Conservation (phyloP, 2,113 vertebrate genomes). For the Tachycineta bicolor region DNA sequence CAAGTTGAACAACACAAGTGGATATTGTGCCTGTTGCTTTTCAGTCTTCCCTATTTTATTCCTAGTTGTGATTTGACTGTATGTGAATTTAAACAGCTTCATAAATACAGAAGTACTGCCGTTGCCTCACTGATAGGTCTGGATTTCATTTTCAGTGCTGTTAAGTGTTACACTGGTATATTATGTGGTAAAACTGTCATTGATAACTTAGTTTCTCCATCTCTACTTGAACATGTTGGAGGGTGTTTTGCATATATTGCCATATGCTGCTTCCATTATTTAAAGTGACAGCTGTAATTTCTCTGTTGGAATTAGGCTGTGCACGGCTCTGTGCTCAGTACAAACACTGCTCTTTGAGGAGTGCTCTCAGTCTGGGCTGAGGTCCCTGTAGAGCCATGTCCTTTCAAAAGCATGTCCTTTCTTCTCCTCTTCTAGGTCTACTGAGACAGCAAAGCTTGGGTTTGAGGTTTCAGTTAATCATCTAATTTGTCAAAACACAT, state of each 20-base stretch:
- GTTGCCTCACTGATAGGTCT: neutral
- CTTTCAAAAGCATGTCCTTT: conserved; percentile 16
- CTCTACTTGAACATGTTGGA: neutral
- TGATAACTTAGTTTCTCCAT: neutral
- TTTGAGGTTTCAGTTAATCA: conserved; percentile 40
- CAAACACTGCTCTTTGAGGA: conserved; percentile 5
- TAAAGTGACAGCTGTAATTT: conserved; percentile 37
- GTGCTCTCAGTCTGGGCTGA: neutral
- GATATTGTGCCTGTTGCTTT: neutral
- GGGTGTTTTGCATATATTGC: neutral
- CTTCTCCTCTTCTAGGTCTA: neutral
- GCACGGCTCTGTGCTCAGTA: neutral
- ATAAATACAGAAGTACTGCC: conserved; percentile 2
- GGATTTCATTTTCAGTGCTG: neutral
- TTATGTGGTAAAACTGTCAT: conserved; percentile 28
- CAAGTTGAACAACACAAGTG: neutral
- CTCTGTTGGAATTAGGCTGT: conserved; percentile 14
- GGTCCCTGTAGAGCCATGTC: neutral
- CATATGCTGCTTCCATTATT: neutral
- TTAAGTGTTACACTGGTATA: neutral
- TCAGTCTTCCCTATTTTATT: neutral
- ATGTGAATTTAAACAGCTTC: conserved; percentile 11
- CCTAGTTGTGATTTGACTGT: neutral
- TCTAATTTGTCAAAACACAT: conserved; percentile 58
- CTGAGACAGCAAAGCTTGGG: neutral